Percentiles rank a stretch among this genome's conserved stretches.
phyloP scores from a whole-genome alignment of 2,113 vertebrate genomes.

The Neodon shergylaensis region DNA sequence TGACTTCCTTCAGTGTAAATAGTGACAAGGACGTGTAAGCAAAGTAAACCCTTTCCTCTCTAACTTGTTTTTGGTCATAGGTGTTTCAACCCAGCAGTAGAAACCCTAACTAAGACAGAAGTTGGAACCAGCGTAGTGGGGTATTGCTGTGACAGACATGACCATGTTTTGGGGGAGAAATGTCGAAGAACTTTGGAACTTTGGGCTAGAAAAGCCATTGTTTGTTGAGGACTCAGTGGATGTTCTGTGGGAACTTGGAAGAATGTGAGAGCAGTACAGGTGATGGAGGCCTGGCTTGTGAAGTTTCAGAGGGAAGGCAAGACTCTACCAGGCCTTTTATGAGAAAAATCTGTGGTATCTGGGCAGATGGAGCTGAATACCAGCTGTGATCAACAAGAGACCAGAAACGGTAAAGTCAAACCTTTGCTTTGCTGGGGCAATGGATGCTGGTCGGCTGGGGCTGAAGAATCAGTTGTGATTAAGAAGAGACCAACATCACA shows the following conservation, averaged over 20 bases:
- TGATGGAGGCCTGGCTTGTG: background rate
- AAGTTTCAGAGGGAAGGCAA: background rate
- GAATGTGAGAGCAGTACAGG: background rate
- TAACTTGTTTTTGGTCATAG: background rate
- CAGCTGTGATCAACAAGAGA: background rate
- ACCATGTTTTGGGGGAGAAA: background rate
- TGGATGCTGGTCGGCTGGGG: background rate
- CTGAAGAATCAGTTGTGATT: background rate
- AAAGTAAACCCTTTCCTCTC: background rate
- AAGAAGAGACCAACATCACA: background rate
- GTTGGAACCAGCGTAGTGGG: background rate
- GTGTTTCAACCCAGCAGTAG: background rate
- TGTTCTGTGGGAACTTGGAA: background rate
- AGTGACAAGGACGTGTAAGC: background rate
- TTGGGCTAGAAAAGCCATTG: background rate
- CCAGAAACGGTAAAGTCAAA: background rate
- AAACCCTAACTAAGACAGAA: background rate
- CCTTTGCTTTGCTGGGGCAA: background rate
- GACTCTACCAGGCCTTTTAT: background rate
- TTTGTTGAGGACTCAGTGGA: background rate
- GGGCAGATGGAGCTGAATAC: background rate
- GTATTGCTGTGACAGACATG: background rate
- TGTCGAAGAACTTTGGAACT: background rate
- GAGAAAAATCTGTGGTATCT: background rate
- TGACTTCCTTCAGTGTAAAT: background rate